Evolutionary conservation across 2,888 invertebrate species (phyloP).

Genomic region (Epinotia ramella): DNA sequence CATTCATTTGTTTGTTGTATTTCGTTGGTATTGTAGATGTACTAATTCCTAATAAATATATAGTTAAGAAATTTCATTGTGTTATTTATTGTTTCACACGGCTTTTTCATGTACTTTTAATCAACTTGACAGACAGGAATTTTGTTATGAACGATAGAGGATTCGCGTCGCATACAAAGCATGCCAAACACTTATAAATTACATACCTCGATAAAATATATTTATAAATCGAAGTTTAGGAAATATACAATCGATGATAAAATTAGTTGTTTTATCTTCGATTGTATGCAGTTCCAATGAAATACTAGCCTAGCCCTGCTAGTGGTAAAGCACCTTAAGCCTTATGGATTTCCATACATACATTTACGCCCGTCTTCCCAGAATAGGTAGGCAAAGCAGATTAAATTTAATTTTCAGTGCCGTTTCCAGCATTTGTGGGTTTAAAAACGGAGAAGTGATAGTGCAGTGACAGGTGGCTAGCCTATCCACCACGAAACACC

Average conservation of each 20-base stretch:
- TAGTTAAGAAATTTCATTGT: constrained; percentile 21
- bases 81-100: constrained; percentile 14
- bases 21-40: constrained; percentile 20
- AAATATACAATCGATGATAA: neutral
- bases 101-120: constrained; percentile 2
- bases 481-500: no score
- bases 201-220: neutral
- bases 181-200: neutral
- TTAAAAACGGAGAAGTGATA: no score
- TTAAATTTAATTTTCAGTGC: no score
- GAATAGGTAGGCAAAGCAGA: no score
- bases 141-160: neutral
- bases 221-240: no score
- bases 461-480: no score
- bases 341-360: no score
- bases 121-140: neutral
- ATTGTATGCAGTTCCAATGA: no score
- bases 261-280: no score
- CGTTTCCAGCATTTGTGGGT: no score
- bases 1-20: constrained; percentile 31
- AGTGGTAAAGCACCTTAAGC: no score
- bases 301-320: neutral
- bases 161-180: constrained; percentile 1
- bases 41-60: constrained; percentile 34
- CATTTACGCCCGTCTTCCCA: no score